Conservation (phyloP, 2,113 vertebrate genomes). For the Phaethornis superciliosus region DNA sequence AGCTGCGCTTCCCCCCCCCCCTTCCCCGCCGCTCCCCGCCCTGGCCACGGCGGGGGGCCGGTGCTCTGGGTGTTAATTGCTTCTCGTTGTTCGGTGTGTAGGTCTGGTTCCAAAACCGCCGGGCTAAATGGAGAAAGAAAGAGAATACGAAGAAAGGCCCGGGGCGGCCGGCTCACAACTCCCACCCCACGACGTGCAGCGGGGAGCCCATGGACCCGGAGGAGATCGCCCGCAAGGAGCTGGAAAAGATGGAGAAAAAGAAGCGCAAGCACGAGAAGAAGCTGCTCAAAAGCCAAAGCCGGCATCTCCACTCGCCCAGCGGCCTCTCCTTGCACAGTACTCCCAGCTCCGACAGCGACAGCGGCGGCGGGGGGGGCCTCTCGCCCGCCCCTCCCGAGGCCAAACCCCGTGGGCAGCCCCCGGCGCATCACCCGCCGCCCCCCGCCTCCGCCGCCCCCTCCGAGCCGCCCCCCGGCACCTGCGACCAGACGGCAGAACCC, state of each 20-base stretch:
- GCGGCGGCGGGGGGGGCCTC: slow-evolving; percentile 89
- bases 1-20: background rate
- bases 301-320: slow-evolving; percentile 79
- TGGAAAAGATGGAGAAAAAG: slow-evolving; percentile 95
- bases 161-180: slow-evolving; percentile 96
- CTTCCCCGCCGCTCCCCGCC: background rate
- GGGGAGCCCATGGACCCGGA: slow-evolving; percentile 98
- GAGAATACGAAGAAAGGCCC: slow-evolving; percentile 99
- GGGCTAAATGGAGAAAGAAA: slow-evolving; percentile 98
- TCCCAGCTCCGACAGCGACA: slow-evolving; percentile 96
- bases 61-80: slow-evolving; percentile 65
- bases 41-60: slow-evolving; percentile 19
- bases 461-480: slow-evolving; percentile 73
- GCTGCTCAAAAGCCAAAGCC: slow-evolving; percentile 90
- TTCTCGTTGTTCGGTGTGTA: slow-evolving; percentile 79
- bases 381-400: slow-evolving; percentile 78
- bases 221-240: slow-evolving; percentile 94
- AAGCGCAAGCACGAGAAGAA: slow-evolving; percentile 95
- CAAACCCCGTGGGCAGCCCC: background rate
- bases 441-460: slow-evolving; percentile 42
- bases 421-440: background rate
- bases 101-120: slow-evolving; percentile 99
- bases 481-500: slow-evolving; percentile 78
- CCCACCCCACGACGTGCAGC: slow-evolving; percentile 96
- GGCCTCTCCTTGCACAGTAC: slow-evolving; percentile 90